Percentiles rank a stretch among this genome's conserved stretches.
phyloP scores from a whole-genome alignment of 2,113 vertebrate genomes.

The Sebastes fasciatus region DNA sequence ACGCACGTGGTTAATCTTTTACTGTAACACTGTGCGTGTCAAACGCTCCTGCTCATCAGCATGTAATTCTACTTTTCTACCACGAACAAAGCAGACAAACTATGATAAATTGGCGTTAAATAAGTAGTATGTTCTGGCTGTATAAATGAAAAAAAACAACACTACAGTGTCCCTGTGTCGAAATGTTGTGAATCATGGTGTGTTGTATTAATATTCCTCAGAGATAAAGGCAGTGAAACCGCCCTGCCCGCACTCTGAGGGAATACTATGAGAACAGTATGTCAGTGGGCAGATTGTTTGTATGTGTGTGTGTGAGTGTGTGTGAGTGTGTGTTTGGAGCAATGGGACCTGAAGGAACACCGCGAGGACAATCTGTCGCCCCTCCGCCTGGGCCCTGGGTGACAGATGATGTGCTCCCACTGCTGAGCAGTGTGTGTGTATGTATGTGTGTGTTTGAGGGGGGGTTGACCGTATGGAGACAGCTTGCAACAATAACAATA shows the following conservation, averaged over 20 bases:
- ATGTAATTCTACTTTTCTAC: not conserved
- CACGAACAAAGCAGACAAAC: constrained; percentile 14
- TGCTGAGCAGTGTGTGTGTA: constrained; percentile 62
- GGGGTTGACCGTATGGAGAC: constrained; percentile 40
- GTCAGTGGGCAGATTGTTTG: constrained; percentile 69
- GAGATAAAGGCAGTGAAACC: constrained; percentile 47
- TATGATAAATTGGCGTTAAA: not conserved
- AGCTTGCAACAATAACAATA: constrained; percentile 64
- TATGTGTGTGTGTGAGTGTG: constrained; percentile 35
- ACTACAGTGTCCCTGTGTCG: not conserved
- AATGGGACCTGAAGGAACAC: constrained; percentile 79
- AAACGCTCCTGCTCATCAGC: not conserved
- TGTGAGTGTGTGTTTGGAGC: constrained; percentile 62
- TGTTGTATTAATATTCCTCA: constrained; percentile 38
- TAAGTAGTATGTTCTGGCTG: not conserved
- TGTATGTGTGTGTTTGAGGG: constrained; percentile 8
- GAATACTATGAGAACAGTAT: constrained; percentile 65
- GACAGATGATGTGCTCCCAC: constrained; percentile 85
- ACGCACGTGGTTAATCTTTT: constrained; percentile 46
- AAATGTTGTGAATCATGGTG: constrained; percentile 14
- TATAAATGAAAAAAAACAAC: not conserved
- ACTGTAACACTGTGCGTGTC: constrained; percentile 18
- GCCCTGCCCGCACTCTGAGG: constrained; percentile 48
- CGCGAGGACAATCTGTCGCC: constrained; percentile 83
- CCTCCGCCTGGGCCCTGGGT: constrained; percentile 76